Conservation (phyloP, 2,113 vertebrate species). For the Cercopithecus mona region DNA sequence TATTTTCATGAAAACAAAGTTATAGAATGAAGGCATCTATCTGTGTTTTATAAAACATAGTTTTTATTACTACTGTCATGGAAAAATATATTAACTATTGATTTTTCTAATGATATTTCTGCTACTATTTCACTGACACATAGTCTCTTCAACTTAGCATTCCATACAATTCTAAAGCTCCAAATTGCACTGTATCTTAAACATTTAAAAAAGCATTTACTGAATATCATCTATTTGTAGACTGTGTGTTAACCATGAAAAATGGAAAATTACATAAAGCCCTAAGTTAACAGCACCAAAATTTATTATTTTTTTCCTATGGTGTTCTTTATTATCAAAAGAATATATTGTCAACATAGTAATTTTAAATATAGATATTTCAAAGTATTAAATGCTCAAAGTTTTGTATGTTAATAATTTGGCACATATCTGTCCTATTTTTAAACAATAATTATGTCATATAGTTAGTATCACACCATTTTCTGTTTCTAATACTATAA, state of each 20-base stretch:
- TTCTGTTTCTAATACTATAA: background rate
- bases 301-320: background rate
- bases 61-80: background rate
- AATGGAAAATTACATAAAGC: background rate
- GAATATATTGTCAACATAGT: background rate
- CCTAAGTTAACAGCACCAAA: background rate
- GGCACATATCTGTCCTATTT: background rate
- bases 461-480: background rate
- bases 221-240: background rate
- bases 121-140: background rate
- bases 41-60: background rate
- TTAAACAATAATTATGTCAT: background rate
- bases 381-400: background rate
- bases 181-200: background rate
- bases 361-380: background rate
- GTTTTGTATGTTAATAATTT: background rate
- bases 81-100: background rate
- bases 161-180: background rate
- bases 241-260: background rate
- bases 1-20: background rate
- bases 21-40: background rate
- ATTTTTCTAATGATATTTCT: background rate
- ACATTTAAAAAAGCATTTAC: background rate
- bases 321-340: background rate
- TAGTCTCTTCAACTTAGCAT: background rate